Conservation (phyloP, 2,888 invertebrate species). For the Hartigia nigra region DNA sequence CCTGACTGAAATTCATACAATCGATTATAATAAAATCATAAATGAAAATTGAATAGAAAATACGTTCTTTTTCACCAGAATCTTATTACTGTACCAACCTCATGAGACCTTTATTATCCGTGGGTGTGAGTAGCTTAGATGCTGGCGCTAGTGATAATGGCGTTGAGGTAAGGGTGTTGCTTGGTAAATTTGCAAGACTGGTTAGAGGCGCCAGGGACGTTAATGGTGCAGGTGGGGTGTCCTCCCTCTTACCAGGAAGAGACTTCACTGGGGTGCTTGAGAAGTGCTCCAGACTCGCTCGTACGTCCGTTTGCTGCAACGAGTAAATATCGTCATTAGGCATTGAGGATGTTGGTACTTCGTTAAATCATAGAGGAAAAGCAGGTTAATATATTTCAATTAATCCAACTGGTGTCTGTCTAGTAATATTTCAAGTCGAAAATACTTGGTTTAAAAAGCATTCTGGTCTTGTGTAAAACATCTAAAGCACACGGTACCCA, state of each 20-base stretch:
- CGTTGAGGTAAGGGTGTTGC: slow-evolving; percentile 60
- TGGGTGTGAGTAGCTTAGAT: slow-evolving; percentile 60
- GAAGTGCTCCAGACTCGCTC: slow-evolving; percentile 63
- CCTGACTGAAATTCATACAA: slow-evolving; percentile 68
- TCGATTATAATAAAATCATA: background rate
- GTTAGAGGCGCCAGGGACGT: slow-evolving; percentile 62
- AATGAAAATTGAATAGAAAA: background rate
- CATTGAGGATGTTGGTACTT: background rate
- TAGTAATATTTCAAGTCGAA: background rate
- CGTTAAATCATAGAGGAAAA: background rate
- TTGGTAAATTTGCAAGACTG: slow-evolving; percentile 63
- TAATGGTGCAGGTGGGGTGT: slow-evolving; percentile 62
- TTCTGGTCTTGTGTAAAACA: background rate
- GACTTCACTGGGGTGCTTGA: slow-evolving; percentile 62
- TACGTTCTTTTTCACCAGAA: background rate
- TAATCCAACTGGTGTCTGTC: background rate
- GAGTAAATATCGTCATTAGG: background rate
- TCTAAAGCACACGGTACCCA: background rate
- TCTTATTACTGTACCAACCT: slow-evolving; percentile 46
- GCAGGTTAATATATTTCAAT: background rate
- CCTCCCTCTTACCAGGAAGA: slow-evolving; percentile 62
- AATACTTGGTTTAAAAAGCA: background rate
- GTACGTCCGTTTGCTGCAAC: slow-evolving; percentile 62
- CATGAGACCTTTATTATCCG: slow-evolving; percentile 66
- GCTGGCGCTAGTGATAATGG: slow-evolving; percentile 61